phyloP scores from a whole-genome alignment of 2,797 vertebrate genomes.

The Takifugu rubripes region DNA sequence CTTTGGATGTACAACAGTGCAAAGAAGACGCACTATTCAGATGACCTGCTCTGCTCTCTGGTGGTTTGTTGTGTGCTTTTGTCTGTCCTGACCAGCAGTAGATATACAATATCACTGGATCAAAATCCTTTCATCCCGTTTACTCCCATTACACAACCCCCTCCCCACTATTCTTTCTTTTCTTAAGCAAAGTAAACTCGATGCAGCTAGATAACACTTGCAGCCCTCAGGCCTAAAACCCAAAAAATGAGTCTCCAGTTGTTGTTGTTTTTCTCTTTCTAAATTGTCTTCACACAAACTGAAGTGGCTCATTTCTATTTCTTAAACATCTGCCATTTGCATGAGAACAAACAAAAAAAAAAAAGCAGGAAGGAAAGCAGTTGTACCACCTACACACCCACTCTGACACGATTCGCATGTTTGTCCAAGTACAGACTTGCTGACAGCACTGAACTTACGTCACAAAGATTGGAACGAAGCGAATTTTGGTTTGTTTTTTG shows the following conservation, averaged over 20 bases:
- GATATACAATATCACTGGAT: constrained; percentile 84
- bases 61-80: constrained; percentile 78
- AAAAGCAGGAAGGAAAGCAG: no score
- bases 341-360: constrained; percentile 7
- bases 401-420: no score
- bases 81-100: constrained; percentile 73
- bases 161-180: constrained; percentile 73
- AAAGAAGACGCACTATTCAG: constrained; percentile 81
- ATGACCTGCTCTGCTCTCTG: constrained; percentile 81
- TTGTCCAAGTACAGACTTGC: no score
- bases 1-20: constrained; percentile 82
- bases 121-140: constrained; percentile 79
- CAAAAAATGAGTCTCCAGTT: constrained; percentile 55
- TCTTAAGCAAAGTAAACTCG: constrained; percentile 79
- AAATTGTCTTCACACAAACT: constrained; percentile 59
- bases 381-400: no score
- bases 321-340: constrained; percentile 44
- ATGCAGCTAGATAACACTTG: constrained; percentile 78
- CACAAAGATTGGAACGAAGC: no score
- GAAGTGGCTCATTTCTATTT: constrained; percentile 31
- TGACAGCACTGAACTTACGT: no score
- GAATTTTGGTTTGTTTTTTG: no score
- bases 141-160: constrained; percentile 76
- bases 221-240: constrained; percentile 62
- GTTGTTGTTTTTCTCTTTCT: constrained; percentile 48